Base-by-base conservation (phyloP, 2,888 invertebrate species). In the Lathronympha strigana region DNA sequence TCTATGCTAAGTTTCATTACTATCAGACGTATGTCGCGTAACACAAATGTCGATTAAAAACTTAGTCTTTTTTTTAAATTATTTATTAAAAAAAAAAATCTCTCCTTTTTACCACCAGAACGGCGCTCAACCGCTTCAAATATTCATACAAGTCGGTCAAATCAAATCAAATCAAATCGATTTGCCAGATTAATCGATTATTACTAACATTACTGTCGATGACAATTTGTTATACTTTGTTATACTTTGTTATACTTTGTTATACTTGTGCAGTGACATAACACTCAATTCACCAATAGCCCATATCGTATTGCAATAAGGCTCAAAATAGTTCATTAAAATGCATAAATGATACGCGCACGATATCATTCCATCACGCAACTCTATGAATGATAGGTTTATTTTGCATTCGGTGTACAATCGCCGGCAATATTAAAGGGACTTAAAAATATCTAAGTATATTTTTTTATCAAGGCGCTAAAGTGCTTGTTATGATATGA, bases 161-260 rank as follows among this genome's bases (percentile, higher is more conserved):
- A 43, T 43, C 43, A 43, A 13, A 43, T 19, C 19, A 19, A 13
- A 1, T 17, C 6, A 25, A 4, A 25, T 25, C 25, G 25, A 6
- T 25, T 4, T 25, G 6, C 6, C 25, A 6, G n/a, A 40, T 40
- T 40, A 8, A 21, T 38, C 17, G 55, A 23, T 23, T 40, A 63
- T 21, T 21, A 43, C 43, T 21, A 43, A 9, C 17, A 40, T 63
- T 49, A 38, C 36, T 49, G 31, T 17, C 40, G 40, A 50, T 57
- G 57, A 57, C 55, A 63, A 31, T 45, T 63, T 23, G 38, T 63
- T 19, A 17, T 55, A 38, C 47, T 55, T 28, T n/a, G n/a, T n/a
- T n/a, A n/a, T n/a, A n/a, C n/a, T n/a, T n/a, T n/a, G n/a, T n/a
- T n/a, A n/a, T n/a, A n/a, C n/a, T 45, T 63, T 23, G 38, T 63